Percentiles rank a stretch among this genome's conserved stretches.
Conservation (phyloP, 1,140 invertebrate genomes). For the Drosophila murphyi region DNA sequence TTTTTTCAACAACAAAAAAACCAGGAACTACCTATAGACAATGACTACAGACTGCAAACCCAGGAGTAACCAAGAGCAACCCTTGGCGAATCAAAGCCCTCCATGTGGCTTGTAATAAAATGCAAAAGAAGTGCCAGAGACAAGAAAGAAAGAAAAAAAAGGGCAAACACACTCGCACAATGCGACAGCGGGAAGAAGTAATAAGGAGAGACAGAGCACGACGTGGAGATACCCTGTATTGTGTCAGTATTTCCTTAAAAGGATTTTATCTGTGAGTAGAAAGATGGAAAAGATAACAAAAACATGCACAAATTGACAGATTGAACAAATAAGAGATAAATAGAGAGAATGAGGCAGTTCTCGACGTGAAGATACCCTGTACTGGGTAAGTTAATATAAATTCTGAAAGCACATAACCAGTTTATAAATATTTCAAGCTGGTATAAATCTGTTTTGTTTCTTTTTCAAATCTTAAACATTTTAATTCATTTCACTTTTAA, state of each 20-base stretch:
- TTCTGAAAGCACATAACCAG: too few relatives aligned
- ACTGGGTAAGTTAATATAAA: too few relatives aligned
- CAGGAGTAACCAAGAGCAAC: slow-evolving; percentile 34
- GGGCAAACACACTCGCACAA: slow-evolving; percentile 8
- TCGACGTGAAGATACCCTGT: too few relatives aligned
- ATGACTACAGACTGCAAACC: neutral
- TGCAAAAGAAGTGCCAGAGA: slow-evolving; percentile 50
- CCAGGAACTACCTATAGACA: slow-evolving; percentile 58
- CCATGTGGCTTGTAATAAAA: slow-evolving; percentile 60
- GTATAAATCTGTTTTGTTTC: too few relatives aligned
- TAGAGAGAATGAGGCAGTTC: too few relatives aligned
- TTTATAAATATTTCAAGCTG: too few relatives aligned
- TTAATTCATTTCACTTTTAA: too few relatives aligned
- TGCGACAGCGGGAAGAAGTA: slow-evolving; percentile 6
- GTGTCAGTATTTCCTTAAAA: neutral
- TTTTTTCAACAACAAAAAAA: slow-evolving; percentile 35
- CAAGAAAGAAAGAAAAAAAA: slow-evolving; percentile 26
- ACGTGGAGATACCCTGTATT: neutral
- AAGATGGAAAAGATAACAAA: too few relatives aligned
- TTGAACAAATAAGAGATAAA: too few relatives aligned
- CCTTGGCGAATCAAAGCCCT: slow-evolving; percentile 45
- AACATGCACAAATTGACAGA: too few relatives aligned
- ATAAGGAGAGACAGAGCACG: neutral
- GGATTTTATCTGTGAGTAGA: too few relatives aligned
- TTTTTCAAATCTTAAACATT: too few relatives aligned